These are phyloP conservation scores for Desmodus rotundus DNA, from an alignment of 2,113 vertebrate genomes.

Conservation along the genomic window DNA sequence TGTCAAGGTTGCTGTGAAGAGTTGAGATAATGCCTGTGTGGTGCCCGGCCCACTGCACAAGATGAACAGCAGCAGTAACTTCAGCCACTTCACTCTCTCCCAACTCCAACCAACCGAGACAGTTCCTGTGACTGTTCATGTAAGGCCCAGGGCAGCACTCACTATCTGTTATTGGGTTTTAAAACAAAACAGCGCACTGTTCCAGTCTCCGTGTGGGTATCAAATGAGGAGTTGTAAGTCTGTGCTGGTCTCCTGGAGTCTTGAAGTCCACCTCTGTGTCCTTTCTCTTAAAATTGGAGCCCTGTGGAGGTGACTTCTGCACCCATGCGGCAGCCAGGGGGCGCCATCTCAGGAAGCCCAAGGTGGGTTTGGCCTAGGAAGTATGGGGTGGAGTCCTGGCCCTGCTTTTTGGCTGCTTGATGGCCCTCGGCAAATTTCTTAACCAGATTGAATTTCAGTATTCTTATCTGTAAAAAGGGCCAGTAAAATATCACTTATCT, in stretches of 20 bases:
- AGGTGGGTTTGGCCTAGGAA: background rate
- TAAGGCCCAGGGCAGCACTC: background rate
- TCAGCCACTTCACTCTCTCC: background rate
- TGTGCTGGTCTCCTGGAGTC: background rate
- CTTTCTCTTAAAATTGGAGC: background rate
- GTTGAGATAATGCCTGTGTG: background rate
- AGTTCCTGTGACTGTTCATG: background rate
- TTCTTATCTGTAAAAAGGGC: conserved; percentile 39
- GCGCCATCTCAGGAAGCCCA: background rate
- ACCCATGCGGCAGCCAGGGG: background rate
- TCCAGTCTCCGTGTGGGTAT: background rate
- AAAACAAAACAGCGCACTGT: background rate
- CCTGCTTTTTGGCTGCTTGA: background rate
- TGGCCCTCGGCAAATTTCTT: conserved; percentile 39
- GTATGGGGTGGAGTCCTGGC: background rate
- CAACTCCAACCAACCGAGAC: background rate
- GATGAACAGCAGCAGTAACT: background rate
- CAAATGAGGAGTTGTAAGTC: background rate
- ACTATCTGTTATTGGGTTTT: background rate
- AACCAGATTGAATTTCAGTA: conserved; percentile 10
- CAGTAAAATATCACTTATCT: conserved; percentile 25
- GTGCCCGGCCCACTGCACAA: background rate
- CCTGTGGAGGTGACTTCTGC: background rate
- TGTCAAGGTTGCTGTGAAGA: background rate
- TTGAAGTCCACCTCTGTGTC: background rate